Evolutionary conservation across 1,140 invertebrate species (phyloP), one percentile per base, ranked within the genome.

Genomic region (Zaprionus taronus): DNA sequence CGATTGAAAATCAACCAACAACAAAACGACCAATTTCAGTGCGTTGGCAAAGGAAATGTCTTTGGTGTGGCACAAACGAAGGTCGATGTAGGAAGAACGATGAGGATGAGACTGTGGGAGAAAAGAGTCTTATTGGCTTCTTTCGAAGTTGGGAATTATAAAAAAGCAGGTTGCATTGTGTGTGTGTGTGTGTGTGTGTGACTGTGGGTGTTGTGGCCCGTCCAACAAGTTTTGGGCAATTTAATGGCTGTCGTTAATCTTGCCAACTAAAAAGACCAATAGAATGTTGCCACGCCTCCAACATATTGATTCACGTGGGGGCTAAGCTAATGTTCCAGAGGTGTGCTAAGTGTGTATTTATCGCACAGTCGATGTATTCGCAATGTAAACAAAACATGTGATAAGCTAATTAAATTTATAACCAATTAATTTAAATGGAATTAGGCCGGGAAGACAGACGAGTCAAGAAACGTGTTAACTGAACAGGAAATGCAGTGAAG

Each of bases 21-120:
- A 41, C 62, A 62, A 51, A 41, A 57, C 65, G 14, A 57, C 47
- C 55, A 71, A 44, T 36, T 64, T 60, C 57, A 74, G 67, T 75
- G 83, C 83, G 84, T 89, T 89, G 84, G 83, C 81, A 65, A 79
- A 83, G 83, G 84, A 87, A 87, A 87, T 83, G 71, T 65, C 67
- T 83, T 74, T 86, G 72, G 72, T 72, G 77, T 87, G 70, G 55
- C 55, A 34, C 5, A 36, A n/a, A 5, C 11, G 28, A 26, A 34
- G 31, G 56, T 17, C 14, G 64, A 71, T 71, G 61, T 60, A 78
- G 74, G 24, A 41, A n/a, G 38, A 34, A 34, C 31, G 9, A 11
- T 36, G 31, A 55, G 57, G 61, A 64, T n/a, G n/a, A 36, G 56
- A 62, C n/a, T 5, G 41, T 60, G 64, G 11, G 49, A 14, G 47